phyloP scores from a whole-genome alignment of 2,888 invertebrate species.

The Brachypterus glaber region DNA sequence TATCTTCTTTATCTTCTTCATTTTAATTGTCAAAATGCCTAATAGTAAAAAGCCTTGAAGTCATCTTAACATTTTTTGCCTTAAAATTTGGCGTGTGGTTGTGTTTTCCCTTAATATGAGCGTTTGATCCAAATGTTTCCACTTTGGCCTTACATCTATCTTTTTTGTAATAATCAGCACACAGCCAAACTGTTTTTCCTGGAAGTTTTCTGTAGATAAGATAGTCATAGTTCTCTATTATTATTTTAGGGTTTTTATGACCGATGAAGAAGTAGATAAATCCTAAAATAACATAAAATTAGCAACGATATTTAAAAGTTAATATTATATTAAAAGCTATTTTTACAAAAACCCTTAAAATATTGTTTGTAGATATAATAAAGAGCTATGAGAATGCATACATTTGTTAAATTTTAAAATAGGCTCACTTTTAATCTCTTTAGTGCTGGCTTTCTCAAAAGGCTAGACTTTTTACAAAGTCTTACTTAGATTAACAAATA shows the following conservation, averaged over 20 bases:
- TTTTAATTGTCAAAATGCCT: too few relatives aligned
- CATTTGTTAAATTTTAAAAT: too few relatives aligned
- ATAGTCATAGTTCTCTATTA: conserved; percentile 22
- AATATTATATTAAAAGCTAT: too few relatives aligned
- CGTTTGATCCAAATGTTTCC: conserved; percentile 8
- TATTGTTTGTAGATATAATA: too few relatives aligned
- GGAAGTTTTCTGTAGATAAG: conserved; percentile 20
- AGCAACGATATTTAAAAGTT: too few relatives aligned
- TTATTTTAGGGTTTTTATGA: conserved; percentile 25
- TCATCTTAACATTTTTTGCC: not conserved
- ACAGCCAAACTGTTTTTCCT: conserved; percentile 22
- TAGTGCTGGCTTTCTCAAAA: too few relatives aligned
- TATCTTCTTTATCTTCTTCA: too few relatives aligned
- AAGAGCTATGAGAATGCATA: too few relatives aligned
- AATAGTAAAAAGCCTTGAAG: conserved; percentile 2
- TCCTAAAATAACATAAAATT: conserved; percentile 15
- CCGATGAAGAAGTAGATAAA: conserved; percentile 22
- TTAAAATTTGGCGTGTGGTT: conserved; percentile 14
- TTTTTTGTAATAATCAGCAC: conserved; percentile 21
- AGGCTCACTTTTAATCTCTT: too few relatives aligned
- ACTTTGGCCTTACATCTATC: conserved; percentile 13
- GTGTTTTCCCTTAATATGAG: conserved; percentile 9
- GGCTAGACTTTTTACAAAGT: too few relatives aligned
- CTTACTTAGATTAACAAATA: too few relatives aligned
- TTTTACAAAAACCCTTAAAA: too few relatives aligned